Conservation (phyloP, 2,113 vertebrate species). For the Phylloscopus whistleri region DNA sequence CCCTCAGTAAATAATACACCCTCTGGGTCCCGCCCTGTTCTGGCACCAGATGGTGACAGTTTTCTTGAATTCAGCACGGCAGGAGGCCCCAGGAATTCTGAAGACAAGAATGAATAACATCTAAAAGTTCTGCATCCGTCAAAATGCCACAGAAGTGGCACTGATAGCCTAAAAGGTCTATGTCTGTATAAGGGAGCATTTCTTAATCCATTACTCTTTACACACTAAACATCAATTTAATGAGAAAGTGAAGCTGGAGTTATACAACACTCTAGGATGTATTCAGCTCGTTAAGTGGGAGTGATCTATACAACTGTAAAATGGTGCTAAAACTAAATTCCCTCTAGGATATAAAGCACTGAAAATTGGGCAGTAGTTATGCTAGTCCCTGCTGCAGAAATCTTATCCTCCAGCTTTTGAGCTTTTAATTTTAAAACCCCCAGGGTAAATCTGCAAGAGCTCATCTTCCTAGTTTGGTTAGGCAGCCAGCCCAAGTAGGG, state of each 20-base stretch:
- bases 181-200: not conserved
- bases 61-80: not conserved
- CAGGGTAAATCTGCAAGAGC: not conserved
- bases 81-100: not conserved
- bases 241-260: not conserved
- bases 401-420: not conserved
- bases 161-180: not conserved
- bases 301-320: not conserved
- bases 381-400: not conserved
- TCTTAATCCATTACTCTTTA: not conserved
- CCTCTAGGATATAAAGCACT: not conserved
- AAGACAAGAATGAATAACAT: not conserved
- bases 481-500: not conserved
- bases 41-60: not conserved
- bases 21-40: not conserved
- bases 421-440: not conserved
- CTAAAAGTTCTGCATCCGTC: not conserved
- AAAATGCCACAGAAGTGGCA: not conserved
- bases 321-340: not conserved
- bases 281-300: not conserved
- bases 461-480: not conserved
- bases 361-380: not conserved
- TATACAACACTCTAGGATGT: not conserved
- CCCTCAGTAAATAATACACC: not conserved
- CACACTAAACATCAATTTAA: not conserved